A percentile compares a stretch with the other conserved stretches of the same genome.
These are phyloP conservation scores for Delphinus delphis DNA, from an alignment of 2,113 vertebrate species.

Conservation along the genomic window DNA sequence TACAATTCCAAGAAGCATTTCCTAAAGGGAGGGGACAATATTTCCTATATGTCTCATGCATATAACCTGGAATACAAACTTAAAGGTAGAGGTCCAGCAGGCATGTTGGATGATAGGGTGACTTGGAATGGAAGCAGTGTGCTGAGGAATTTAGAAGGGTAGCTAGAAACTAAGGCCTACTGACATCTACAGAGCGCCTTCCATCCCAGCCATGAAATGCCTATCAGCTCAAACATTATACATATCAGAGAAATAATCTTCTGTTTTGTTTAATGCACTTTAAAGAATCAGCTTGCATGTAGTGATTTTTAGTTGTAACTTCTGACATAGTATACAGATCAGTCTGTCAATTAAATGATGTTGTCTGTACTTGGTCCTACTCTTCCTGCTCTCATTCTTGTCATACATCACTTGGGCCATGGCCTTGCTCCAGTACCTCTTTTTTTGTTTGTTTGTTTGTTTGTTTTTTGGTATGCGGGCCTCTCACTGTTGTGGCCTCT, in stretches of 20 bases:
- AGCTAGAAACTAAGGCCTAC: background rate
- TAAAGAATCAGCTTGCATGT: background rate
- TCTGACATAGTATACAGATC: background rate
- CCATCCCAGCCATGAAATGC: background rate
- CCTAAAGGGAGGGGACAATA: background rate
- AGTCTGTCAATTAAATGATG: background rate
- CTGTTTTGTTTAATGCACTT: background rate
- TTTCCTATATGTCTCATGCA: background rate
- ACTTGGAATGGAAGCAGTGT: background rate
- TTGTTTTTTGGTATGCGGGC: no score
- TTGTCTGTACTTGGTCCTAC: background rate
- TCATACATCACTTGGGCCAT: background rate
- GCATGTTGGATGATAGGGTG: background rate
- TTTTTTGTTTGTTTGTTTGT: no score
- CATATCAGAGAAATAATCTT: background rate
- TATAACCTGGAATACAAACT: background rate
- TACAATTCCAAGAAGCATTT: background rate
- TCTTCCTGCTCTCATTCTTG: background rate
- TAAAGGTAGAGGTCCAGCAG: background rate
- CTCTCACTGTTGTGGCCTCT: no score
- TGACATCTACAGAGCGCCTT: fast-evolving
- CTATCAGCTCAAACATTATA: background rate
- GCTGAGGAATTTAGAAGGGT: background rate
- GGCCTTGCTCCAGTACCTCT: background rate
- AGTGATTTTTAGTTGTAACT: background rate